Evolutionary conservation across 2,888 invertebrate species (phyloP).

Genomic region (Conops quadrifasciatus): DNA sequence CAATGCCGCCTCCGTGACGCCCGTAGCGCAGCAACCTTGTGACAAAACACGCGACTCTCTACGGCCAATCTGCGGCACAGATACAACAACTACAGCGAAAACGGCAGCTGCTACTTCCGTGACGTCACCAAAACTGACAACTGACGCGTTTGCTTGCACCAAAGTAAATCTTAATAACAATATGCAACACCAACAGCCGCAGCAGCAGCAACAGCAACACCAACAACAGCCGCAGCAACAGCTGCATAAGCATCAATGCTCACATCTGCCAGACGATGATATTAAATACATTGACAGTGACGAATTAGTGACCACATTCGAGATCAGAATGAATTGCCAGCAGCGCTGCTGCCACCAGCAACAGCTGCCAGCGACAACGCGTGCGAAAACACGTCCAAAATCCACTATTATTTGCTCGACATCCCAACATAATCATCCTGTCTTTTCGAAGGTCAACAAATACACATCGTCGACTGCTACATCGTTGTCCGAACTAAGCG

Average conservation of each 20-base stretch:
- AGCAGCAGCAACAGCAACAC: conserved; percentile 45
- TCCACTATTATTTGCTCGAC: conserved; percentile 55
- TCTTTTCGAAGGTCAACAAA: conserved; percentile 56
- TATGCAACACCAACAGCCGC: conserved; percentile 45
- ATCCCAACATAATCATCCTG: conserved; percentile 49
- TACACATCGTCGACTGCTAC: conserved; percentile 43
- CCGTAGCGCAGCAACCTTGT: background rate
- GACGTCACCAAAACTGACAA: conserved; percentile 24
- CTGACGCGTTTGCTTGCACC: conserved; percentile 34
- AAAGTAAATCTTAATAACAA: conserved; percentile 39
- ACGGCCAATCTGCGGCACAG: conserved; percentile 37
- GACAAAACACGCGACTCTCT: background rate
- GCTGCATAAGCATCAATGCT: conserved; percentile 40
- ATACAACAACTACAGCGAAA: conserved; percentile 48
- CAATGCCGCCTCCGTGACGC: conserved; percentile 46
- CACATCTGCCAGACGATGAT: conserved; percentile 54
- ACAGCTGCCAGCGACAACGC: conserved; percentile 31
- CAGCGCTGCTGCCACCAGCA: conserved; percentile 37
- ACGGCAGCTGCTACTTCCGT: conserved; percentile 35
- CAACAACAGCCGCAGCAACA: conserved; percentile 43
- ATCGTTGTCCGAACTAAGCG: conserved; percentile 15
- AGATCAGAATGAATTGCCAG: conserved; percentile 35
- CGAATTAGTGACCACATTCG: conserved; percentile 41
- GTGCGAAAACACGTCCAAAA: conserved; percentile 50
- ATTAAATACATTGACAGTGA: conserved; percentile 60